Evolutionary conservation across 2,888 invertebrate species (phyloP).

Genomic region (Himalopsyche anomala): DNA sequence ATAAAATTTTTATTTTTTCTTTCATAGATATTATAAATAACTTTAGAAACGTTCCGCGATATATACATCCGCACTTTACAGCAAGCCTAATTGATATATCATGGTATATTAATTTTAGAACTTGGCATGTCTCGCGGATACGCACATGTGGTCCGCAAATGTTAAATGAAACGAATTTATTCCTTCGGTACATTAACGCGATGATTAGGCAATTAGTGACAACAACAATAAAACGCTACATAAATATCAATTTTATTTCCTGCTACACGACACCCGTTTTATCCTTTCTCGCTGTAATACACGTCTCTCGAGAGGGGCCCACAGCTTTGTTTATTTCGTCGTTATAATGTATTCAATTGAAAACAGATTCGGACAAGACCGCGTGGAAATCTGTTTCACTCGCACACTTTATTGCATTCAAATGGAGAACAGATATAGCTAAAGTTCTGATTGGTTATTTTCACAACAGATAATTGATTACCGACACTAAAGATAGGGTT

Average conservation of each 20-base stretch:
- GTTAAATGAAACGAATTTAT: slow-evolving; percentile 7
- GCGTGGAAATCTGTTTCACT: background rate
- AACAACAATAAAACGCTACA: slow-evolving; percentile 12
- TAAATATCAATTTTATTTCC: slow-evolving; percentile 30
- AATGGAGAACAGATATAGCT: too few species aligned
- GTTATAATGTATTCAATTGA: slow-evolving; percentile 10
- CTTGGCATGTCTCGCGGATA: slow-evolving; percentile 19
- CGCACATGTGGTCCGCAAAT: slow-evolving; percentile 16
- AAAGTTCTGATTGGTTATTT: too few species aligned
- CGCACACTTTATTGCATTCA: background rate
- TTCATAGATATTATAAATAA: too few species aligned
- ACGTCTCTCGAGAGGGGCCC: background rate
- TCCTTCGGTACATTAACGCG: background rate
- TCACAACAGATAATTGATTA: too few species aligned
- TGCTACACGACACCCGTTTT: background rate
- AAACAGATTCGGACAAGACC: background rate
- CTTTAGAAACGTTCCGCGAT: too few species aligned
- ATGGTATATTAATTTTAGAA: slow-evolving; percentile 7
- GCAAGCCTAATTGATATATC: slow-evolving; percentile 11
- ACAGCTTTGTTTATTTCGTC: background rate
- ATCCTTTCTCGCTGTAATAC: background rate
- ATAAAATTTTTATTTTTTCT: too few species aligned
- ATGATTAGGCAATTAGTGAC: slow-evolving; percentile 26
- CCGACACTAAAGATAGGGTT: too few species aligned
- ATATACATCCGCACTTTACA: too few species aligned